Conservation (phyloP, 1,140 invertebrate genomes). For the Drosophila albomicans region DNA sequence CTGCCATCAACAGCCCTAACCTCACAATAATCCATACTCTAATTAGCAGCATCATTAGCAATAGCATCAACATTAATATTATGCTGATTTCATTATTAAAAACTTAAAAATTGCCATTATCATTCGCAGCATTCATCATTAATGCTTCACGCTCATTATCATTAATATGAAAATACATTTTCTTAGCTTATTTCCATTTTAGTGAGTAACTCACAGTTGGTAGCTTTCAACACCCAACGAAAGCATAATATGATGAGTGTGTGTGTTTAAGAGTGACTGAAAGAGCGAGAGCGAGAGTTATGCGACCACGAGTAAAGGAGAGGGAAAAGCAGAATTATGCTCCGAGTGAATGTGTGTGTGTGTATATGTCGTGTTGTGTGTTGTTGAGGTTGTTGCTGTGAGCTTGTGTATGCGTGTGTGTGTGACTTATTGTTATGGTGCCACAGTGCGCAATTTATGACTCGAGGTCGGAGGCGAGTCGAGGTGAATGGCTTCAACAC, state of each 20-base stretch:
- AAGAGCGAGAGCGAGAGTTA: not conserved
- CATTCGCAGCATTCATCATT: not conserved
- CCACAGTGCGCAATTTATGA: slow-evolving; percentile 82
- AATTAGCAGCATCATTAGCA: not conserved
- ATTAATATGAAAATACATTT: not conserved
- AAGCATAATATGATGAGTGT: slow-evolving; percentile 6
- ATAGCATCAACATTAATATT: too few relatives aligned
- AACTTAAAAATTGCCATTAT: not conserved
- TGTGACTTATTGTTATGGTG: slow-evolving; percentile 82
- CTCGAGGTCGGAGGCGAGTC: slow-evolving; percentile 60
- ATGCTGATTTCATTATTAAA: not conserved
- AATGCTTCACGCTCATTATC: not conserved
- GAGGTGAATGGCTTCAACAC: slow-evolving; percentile 15
- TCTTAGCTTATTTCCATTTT: not conserved
- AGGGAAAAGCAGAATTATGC: not conserved
- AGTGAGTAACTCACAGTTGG: slow-evolving; percentile 4
- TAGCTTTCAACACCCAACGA: not conserved
- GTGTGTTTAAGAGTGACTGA: not conserved
- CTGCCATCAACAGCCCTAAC: too few relatives aligned
- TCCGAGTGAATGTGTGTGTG: slow-evolving; percentile 1
- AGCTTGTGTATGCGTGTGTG: slow-evolving; percentile 6
- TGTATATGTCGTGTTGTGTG: slow-evolving; percentile 41
- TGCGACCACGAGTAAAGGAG: not conserved
- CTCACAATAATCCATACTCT: too few relatives aligned
- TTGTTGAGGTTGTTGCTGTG: not conserved